Percentiles rank a stretch among this genome's conserved stretches.
phyloP scores from a whole-genome alignment of 2,888 invertebrate species.

The Lasioglossum calceatum region DNA sequence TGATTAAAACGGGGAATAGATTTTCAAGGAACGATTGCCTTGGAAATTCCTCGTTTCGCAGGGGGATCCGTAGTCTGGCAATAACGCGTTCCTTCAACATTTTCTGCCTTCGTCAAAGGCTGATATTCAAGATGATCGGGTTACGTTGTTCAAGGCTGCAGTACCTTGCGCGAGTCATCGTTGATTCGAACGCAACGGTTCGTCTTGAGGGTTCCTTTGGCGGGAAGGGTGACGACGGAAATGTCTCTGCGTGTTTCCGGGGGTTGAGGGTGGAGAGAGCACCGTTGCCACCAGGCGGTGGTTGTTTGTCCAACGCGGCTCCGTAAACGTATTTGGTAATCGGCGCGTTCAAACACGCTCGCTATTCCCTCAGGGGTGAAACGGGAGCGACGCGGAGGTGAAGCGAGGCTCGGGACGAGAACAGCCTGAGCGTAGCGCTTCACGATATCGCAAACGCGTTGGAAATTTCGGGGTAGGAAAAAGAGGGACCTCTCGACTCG shows the following conservation, averaged over 20 bases:
- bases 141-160: not conserved
- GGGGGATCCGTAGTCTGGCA: not conserved
- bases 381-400: not conserved
- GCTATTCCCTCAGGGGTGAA: slow-evolving; percentile 13
- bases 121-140: not conserved
- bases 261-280: not conserved
- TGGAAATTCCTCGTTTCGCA: not conserved
- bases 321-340: slow-evolving; percentile 40
- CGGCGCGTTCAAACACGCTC: slow-evolving; percentile 42
- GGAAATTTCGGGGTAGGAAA: slow-evolving; percentile 36
- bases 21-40: not conserved
- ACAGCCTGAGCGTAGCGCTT: not conserved
- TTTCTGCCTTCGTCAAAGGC: not conserved
- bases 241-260: not conserved
- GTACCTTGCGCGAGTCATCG: not conserved
- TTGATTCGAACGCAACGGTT: not conserved
- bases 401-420: not conserved
- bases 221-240: slow-evolving; percentile 6
- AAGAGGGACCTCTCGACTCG: slow-evolving; percentile 24
- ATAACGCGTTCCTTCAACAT: not conserved
- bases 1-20: not conserved
- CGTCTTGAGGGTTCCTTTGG: slow-evolving; percentile 1
- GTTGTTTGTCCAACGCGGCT: slow-evolving; percentile 17
- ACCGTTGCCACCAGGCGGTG: not conserved
- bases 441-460: slow-evolving; percentile 26